Base-by-base conservation (phyloP, 2,797 vertebrate species). In the Neomorphus geoffroyi region DNA sequence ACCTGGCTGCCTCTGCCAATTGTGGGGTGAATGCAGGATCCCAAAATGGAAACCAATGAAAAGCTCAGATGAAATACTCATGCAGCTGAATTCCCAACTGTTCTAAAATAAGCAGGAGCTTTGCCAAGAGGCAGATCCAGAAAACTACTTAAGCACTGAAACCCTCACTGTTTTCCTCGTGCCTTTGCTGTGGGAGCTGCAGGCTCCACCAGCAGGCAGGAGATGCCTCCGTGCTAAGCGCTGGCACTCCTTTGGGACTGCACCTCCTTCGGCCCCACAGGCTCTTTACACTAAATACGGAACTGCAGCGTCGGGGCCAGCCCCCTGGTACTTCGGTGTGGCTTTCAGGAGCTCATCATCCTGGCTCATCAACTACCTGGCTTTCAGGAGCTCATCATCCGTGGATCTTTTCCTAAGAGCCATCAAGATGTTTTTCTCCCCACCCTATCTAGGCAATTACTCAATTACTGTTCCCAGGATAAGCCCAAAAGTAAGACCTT, bases 351-450 rank as follows among this genome's bases (percentile, higher is more conserved):
- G 18, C 15, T 33, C 8, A 4, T 74, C 32, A 53, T 80, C 65
- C 74, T 84, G n/a, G n/a, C n/a, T n/a, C n/a, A n/a, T n/a, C n/a
- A n/a, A n/a, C n/a, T n/a, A n/a, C n/a, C n/a, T 77, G 35, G 50
- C 46, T 81, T 60, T 90, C 33, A 91, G 69, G 54, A 86, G 18
- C 15, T 33, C 8, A 4, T 74, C 32, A 53, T 80, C 65, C 74
- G 81, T 62, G 35, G 69, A 66, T 66, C 77, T 92, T 90, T 70
- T 92, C 86, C 78, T 83, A 69, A 80, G 48, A 88, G 86, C 23
- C 67, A 93, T 73, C 45, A n/a, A 39, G 56, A 81, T 80, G 33
- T 90, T 93, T 95, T 56, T 90, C 82, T 85, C 64, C 30, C 66
- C 74, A 37, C 87, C 60, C 56, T 60, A 54, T 39, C 64, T 9